Percentiles rank a stretch among this genome's conserved stretches.
These are phyloP conservation scores for Podotricha telesiphe DNA, from an alignment of 2,888 invertebrate genomes.

Conservation along the genomic window DNA sequence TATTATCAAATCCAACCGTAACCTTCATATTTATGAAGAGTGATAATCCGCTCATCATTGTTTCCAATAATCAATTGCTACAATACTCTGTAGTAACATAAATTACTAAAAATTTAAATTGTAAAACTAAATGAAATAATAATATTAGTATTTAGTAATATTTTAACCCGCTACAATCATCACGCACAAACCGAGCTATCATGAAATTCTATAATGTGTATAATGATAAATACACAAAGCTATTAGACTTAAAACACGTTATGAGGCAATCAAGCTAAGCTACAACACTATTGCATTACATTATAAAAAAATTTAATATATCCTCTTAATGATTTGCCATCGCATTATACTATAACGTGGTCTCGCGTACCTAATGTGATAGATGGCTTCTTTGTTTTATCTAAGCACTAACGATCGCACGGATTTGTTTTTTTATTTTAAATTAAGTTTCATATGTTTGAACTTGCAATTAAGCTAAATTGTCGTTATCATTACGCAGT, in stretches of 20 bases:
- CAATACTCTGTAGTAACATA: no score
- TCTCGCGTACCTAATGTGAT: constrained; percentile 23
- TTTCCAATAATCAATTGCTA: no score
- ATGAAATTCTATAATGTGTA: not conserved
- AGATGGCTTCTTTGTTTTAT: constrained; percentile 16
- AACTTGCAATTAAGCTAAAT: not conserved
- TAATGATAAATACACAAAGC: not conserved
- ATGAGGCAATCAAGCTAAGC: not conserved
- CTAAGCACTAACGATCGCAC: not conserved
- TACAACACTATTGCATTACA: constrained; percentile 1
- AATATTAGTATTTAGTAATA: not conserved
- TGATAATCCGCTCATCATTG: no score
- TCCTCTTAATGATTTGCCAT: constrained; percentile 12
- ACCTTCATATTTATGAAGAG: no score
- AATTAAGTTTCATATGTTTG: not conserved
- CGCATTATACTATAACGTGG: not conserved
- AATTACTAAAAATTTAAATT: no score
- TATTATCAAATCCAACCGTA: no score
- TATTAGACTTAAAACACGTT: not conserved
- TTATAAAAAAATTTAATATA: constrained; percentile 16
- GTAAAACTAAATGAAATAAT: no score
- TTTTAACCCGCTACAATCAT: not conserved
- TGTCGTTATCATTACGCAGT: not conserved
- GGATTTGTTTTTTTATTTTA: not conserved
- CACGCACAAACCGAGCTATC: not conserved